Evolutionary conservation across 2,113 vertebrate species (phyloP), one percentile per base, ranked within the genome.

Genomic region (Chlorodrepanis virens): DNA sequence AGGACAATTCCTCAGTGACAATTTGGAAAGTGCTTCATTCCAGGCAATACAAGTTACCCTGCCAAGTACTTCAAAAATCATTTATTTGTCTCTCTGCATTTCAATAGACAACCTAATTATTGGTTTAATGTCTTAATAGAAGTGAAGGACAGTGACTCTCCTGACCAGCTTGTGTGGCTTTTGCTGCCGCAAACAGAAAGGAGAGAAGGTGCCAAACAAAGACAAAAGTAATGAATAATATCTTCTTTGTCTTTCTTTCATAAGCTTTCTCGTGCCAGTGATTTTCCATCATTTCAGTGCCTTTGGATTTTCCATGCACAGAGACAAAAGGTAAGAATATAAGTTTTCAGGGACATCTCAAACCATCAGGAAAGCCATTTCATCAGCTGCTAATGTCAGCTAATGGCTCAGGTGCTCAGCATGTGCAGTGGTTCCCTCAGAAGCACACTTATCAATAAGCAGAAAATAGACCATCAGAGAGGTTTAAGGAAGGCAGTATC

Each of bases 21-120:
- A 28, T 82, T 76, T 75, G 64, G 67, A 74, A 96, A 95, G 37
- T 88, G 49, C 49, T 52, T 96, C 60, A 89, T 85, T 75, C 56
- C 78, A 80, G 72, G 19, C 83, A 95, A 88, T 45, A 42, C 23
- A 82, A 92, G 56, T 71, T 89, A 53, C 83, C 82, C 87, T 74
- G 93, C 75, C 83, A 87, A 89, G 60, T 33, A 52, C 42, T 94
- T 88, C 65, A 95, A 96, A 92, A 94, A 97, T 97, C 86, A 96
- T 96, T 96, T 94, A 95, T 86, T 97, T 77, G 78, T 52, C 49
- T 68, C 45, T 80, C 63, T 90, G 23, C 37, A 81, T 96, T 97
- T 96, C 83, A 87, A 81, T 69, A 95, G 80, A 85, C 92, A 83
- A 56, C n/a, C 31, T 94, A 63, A 63, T 92, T 87, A 97, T 82